phyloP scores from a whole-genome alignment of 1,140 invertebrate species.

The Dufourea novaeangliae region DNA sequence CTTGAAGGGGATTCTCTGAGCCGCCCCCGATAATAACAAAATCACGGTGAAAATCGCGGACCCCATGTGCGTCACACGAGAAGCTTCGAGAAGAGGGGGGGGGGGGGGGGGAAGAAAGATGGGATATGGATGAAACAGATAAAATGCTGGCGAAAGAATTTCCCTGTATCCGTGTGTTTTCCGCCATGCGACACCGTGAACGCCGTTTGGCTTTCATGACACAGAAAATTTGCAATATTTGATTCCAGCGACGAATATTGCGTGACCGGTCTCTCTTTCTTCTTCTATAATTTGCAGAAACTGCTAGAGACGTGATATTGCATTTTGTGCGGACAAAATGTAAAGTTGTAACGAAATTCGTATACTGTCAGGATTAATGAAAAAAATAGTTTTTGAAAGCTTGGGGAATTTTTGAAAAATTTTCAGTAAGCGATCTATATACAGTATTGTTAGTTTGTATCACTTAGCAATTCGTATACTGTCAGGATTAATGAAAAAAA shows the following conservation, averaged over 20 bases:
- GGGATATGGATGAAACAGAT: neutral
- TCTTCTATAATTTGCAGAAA: neutral
- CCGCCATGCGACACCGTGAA: neutral
- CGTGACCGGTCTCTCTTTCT: neutral
- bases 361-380: neutral
- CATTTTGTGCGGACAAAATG: too few species aligned
- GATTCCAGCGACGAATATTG: too few species aligned
- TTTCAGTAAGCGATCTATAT: too few species aligned
- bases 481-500: too few species aligned
- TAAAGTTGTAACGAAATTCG: neutral
- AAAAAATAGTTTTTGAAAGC: too few species aligned
- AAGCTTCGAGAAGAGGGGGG: neutral
- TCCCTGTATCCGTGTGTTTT: neutral
- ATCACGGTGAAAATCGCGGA: conserved; percentile 10
- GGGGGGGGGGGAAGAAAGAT: neutral
- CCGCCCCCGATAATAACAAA: conserved; percentile 10
- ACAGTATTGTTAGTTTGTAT: too few species aligned
- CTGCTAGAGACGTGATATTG: too few species aligned
- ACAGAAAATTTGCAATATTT: neutral
- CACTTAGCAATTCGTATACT: too few species aligned
- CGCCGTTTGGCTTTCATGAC: neutral
- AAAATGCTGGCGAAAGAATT: neutral
- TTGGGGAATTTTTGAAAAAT: too few species aligned
- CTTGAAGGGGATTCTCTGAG: conserved; percentile 40
- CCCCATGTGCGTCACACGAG: neutral